A percentile compares a stretch with the other conserved stretches of the same genome.
Evolutionary conservation across 2,797 vertebrate genomes (phyloP).

Genomic region (Botia almorhae): DNA sequence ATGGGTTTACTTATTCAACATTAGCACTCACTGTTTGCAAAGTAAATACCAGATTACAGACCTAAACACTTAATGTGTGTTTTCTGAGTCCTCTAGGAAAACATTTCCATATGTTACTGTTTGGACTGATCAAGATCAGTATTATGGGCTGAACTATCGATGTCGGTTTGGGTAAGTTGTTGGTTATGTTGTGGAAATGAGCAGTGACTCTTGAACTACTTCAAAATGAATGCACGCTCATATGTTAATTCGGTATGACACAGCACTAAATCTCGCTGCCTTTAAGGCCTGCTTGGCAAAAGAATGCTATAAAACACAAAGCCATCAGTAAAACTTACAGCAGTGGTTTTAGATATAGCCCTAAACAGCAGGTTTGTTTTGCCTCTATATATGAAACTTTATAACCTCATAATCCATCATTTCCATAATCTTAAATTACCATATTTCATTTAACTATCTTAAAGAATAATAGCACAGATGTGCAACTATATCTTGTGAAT

Average conservation of each 20-base stretch:
- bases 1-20: slow-evolving; percentile 1
- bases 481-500: too few species aligned
- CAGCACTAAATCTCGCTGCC: slow-evolving; percentile 62
- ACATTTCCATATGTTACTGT: background rate
- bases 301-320: slow-evolving; percentile 31
- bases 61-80: background rate
- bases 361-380: background rate
- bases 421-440: background rate
- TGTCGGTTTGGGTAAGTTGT: background rate
- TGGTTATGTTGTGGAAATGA: slow-evolving; percentile 3
- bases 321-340: slow-evolving; percentile 27
- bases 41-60: background rate
- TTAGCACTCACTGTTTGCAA: slow-evolving; percentile 17
- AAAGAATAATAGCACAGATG: too few species aligned
- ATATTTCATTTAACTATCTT: background rate
- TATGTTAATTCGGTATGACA: slow-evolving; percentile 58
- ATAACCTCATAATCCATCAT: background rate
- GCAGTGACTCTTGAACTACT: slow-evolving; percentile 7
- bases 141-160: background rate
- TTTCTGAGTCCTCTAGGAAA: slow-evolving; percentile 5
- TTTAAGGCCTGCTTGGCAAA: slow-evolving; percentile 63
- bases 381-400: background rate
- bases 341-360: slow-evolving; percentile 12
- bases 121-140: background rate
- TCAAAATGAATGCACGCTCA: slow-evolving; percentile 8